Conservation (phyloP, 2,797 vertebrate genomes). For the Heteromormyrus szaboi region DNA sequence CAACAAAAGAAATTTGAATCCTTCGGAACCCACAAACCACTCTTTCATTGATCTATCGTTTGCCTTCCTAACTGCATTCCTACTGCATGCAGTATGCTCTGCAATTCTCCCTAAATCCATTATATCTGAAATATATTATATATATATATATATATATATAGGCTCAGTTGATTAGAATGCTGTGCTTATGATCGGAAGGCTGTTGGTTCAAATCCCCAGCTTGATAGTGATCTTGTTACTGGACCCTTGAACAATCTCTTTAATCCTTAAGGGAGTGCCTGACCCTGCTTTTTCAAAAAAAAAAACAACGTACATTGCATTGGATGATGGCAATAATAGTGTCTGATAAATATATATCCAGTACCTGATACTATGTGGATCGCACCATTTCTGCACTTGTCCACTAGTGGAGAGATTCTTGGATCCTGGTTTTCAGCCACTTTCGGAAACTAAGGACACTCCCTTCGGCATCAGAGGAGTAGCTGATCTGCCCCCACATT, state of each 20-base stretch:
- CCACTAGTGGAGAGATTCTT: background rate
- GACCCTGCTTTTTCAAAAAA: background rate
- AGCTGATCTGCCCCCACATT: constrained; percentile 14
- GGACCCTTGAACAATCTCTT: background rate
- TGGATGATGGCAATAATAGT: background rate
- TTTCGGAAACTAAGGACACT: constrained; percentile 15
- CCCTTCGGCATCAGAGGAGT: background rate
- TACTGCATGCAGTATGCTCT: background rate
- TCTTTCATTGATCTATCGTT: background rate
- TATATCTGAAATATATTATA: background rate
- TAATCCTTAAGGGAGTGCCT: background rate
- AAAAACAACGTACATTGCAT: background rate
- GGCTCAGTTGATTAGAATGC: background rate
- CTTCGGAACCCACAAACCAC: background rate
- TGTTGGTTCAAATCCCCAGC: background rate
- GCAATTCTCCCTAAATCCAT: background rate
- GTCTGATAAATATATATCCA: background rate
- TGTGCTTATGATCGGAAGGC: background rate
- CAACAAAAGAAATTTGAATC: background rate
- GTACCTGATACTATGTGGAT: background rate
- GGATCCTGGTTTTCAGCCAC: background rate
- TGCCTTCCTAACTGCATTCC: background rate
- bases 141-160: no score
- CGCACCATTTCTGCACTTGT: background rate
- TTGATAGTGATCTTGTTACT: background rate